Evolutionary conservation across 2,797 vertebrate genomes (phyloP).

Genomic region (Microtus obscurus): DNA sequence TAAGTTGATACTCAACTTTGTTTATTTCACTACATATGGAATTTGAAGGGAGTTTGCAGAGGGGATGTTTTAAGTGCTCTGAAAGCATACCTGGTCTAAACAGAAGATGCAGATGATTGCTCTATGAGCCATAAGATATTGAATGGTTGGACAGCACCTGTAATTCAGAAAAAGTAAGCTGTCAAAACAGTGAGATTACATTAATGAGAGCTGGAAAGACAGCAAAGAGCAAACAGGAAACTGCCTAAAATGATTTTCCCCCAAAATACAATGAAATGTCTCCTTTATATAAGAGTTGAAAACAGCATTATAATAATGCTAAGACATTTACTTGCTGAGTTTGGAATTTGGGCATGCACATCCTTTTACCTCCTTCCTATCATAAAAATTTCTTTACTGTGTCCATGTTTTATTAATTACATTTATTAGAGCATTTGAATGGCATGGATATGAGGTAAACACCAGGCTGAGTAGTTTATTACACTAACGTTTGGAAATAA

Average conservation of each 20-base stretch:
- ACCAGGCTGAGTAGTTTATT: conserved; percentile 4
- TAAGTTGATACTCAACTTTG: conserved; percentile 3
- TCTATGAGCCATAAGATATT: background rate
- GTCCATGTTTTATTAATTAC: background rate
- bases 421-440: background rate
- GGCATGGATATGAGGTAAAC: background rate
- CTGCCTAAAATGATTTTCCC: conserved; percentile 14
- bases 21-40: conserved; percentile 28
- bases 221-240: background rate
- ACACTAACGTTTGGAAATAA: conserved; percentile 37
- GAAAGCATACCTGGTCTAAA: background rate
- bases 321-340: conserved; percentile 11
- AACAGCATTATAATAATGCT: conserved; percentile 12
- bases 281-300: conserved; percentile 46
- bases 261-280: background rate
- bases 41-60: background rate
- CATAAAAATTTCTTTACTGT: conserved; percentile 34
- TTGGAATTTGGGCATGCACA: background rate
- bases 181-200: conserved; percentile 21
- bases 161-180: background rate
- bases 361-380: background rate
- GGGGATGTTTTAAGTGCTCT: conserved; percentile 39
- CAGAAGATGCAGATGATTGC: background rate
- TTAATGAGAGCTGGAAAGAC: conserved; percentile 17
- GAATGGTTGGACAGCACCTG: conserved; percentile 16